These are phyloP conservation scores for Mesoclemmys tuberculata DNA, from an alignment of 2,113 vertebrate species.

Conservation along the genomic window DNA sequence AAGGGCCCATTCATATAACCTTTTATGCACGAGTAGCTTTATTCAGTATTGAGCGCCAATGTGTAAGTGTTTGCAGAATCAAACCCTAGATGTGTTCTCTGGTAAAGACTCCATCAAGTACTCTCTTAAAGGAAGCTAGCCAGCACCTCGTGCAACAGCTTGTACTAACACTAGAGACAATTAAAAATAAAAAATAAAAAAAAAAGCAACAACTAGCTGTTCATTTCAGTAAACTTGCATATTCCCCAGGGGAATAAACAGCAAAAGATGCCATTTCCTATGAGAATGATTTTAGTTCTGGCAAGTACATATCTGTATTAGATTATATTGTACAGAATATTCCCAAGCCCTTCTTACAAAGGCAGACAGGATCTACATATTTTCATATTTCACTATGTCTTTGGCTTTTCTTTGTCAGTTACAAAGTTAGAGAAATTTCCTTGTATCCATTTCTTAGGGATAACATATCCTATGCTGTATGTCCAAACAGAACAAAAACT, in stretches of 20 bases:
- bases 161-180: slow-evolving; percentile 60
- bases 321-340: slow-evolving; percentile 40
- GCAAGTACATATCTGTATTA: slow-evolving; percentile 50
- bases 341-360: slow-evolving; percentile 14
- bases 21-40: slow-evolving; percentile 71
- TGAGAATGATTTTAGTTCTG: slow-evolving; percentile 35
- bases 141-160: slow-evolving; percentile 74
- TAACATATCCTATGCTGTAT: slow-evolving; percentile 32
- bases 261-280: slow-evolving; percentile 31
- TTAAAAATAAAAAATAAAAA: slow-evolving; percentile 43
- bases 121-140: slow-evolving; percentile 67
- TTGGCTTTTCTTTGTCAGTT: slow-evolving; percentile 22
- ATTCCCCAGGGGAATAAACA: slow-evolving; percentile 48
- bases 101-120: slow-evolving; percentile 78
- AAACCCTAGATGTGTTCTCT: slow-evolving; percentile 68
- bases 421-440: neutral
- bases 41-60: slow-evolving; percentile 64
- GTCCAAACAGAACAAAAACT: slow-evolving; percentile 31
- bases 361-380: slow-evolving; percentile 12
- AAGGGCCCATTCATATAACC: slow-evolving; percentile 51
- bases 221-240: slow-evolving; percentile 72
- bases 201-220: slow-evolving; percentile 72
- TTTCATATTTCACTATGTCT: slow-evolving; percentile 28
- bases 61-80: slow-evolving; percentile 66
- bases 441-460: slow-evolving; percentile 50